phyloP scores from a whole-genome alignment of 2,888 invertebrate genomes.

The Dasypolia templi region DNA sequence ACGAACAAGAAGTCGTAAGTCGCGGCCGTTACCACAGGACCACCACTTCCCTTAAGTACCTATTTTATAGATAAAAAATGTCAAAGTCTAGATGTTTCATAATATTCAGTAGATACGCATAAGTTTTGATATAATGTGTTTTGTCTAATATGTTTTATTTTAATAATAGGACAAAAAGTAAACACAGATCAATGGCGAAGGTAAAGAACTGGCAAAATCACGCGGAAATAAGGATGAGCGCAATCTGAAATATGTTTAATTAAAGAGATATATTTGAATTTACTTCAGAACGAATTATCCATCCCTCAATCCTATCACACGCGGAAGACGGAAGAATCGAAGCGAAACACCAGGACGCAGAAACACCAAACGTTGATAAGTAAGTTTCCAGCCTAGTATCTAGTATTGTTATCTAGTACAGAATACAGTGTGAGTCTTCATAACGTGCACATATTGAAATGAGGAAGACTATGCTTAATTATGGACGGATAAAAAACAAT shows the following conservation, averaged over 20 bases:
- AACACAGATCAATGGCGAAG: background rate
- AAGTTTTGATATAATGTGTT: too few species aligned
- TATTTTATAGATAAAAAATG: too few species aligned
- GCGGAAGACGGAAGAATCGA: conserved; percentile 48
- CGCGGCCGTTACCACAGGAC: too few species aligned
- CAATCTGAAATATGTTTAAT: background rate
- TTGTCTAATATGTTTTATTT: background rate
- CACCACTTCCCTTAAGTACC: too few species aligned
- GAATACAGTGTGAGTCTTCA: too few species aligned
- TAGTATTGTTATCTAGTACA: conserved; percentile 16
- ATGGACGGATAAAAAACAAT: too few species aligned
- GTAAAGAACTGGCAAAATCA: background rate
- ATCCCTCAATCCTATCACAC: conserved; percentile 45
- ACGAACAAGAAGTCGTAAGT: too few species aligned
- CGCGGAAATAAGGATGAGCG: conserved; percentile 3
- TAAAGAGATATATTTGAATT: background rate
- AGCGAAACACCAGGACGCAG: conserved; percentile 23
- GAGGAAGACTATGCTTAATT: too few species aligned
- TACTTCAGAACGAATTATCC: conserved; percentile 18
- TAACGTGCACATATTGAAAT: too few species aligned
- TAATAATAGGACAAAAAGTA: background rate
- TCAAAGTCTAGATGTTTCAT: too few species aligned
- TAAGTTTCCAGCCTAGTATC: conserved; percentile 22
- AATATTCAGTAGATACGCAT: background rate
- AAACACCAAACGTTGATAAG: conserved; percentile 32